Conservation (phyloP, 2,797 vertebrate genomes). For the Ispidina lecontei region DNA sequence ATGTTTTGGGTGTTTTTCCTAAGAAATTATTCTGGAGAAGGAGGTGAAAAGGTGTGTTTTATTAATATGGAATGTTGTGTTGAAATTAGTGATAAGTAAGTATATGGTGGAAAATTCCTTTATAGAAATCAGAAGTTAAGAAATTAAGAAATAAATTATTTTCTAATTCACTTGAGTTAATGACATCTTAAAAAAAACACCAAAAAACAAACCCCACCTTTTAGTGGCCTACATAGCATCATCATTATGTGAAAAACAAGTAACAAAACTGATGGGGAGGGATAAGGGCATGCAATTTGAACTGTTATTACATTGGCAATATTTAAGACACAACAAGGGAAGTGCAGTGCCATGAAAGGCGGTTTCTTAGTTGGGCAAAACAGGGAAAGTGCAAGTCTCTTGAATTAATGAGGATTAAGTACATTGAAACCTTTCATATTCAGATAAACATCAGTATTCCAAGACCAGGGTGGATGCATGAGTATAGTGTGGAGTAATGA, state of each 20-base stretch:
- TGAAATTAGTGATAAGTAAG: neutral
- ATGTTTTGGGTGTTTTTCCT: neutral
- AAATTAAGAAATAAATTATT: neutral
- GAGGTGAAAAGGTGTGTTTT: neutral
- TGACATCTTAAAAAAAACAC: neutral
- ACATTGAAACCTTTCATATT: neutral
- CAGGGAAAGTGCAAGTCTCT: neutral
- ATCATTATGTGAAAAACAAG: neutral
- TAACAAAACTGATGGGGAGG: neutral
- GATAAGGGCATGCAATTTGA: neutral
- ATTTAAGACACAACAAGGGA: neutral
- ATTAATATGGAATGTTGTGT: neutral
- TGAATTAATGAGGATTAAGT: neutral
- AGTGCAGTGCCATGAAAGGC: neutral
- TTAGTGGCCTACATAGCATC: neutral
- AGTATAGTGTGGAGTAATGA: neutral
- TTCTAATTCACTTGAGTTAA: neutral
- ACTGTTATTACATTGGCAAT: neutral
- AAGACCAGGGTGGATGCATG: neutral
- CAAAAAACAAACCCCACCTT: neutral
- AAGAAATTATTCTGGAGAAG: neutral
- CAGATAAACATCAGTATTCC: neutral
- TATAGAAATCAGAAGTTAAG: neutral
- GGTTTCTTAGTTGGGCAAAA: neutral
- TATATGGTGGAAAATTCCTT: neutral